Base-by-base conservation (phyloP, 2,888 invertebrate genomes). In the Dicyrtoma fusca region DNA sequence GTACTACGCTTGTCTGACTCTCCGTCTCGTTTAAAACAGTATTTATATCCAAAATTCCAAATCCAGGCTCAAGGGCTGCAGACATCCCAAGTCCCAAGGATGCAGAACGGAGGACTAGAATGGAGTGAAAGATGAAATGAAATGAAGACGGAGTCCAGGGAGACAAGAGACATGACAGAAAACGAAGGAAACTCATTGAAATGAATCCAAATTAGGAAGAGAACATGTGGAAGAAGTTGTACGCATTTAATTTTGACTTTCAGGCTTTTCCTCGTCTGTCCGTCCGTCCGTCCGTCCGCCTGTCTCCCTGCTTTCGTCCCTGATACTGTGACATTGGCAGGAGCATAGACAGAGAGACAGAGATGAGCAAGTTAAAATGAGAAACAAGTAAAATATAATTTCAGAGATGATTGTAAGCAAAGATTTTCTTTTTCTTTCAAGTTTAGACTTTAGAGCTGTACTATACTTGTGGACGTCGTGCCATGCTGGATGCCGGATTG, bases 121-220 rank as follows among this genome's bases (percentile, higher is more conserved):
- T 34, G 4, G 34, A 34, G 34, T 21, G 19, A 53, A 17, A 57
- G 57, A 57, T 23, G 25, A n/a, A 17, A 53, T 53, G n/a, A n/a
- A 21, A 57, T 14, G n/a, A 57, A 26, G 34, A 57, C 4, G n/a
- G 23, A 26, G 34, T 34, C 34, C 34, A 34, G 14, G 57, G 25
- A 57, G 23, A n/a, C 14, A 6, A 51, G 34, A 34, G 34, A 34
- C 34, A 3, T 34, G 51, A 53, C 42, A 51, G n/a, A 8, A 34
- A 53, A 66, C 53, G n/a, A 25, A 42, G 42, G 49, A 49, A 23
- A 49, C 47, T 65, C 66, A 66, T 66, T 66, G 53, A 66, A 49
- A 49, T 34, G 49, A 53, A 53, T 17, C 66, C 66, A 66, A 66
- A 66, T 66, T 66, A 34, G 66, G 66, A 66, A 66, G 53, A 34